Evolutionary conservation across 1,140 invertebrate genomes (phyloP).

Genomic region (Solenopsis invicta): DNA sequence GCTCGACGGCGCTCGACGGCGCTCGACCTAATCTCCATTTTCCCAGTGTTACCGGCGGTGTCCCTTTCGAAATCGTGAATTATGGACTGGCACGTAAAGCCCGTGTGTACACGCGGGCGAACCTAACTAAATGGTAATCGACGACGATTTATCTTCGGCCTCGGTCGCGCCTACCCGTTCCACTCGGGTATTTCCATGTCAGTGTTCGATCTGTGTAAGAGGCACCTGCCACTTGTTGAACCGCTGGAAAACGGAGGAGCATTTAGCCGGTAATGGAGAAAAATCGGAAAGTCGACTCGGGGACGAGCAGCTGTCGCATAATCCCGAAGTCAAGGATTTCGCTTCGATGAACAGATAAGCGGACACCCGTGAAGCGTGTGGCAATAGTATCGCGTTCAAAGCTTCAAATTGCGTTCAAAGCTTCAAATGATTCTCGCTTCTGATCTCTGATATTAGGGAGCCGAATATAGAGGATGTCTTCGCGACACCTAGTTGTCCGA

Average conservation of each 20-base stretch:
- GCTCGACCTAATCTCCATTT: slow-evolving; percentile 73
- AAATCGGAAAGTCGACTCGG: slow-evolving; percentile 17
- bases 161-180: slow-evolving; percentile 59
- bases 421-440: background rate
- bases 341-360: background rate
- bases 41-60: slow-evolving; percentile 65
- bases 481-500: background rate
- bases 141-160: slow-evolving; percentile 73
- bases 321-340: slow-evolving; percentile 31
- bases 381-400: background rate
- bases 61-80: slow-evolving; percentile 71
- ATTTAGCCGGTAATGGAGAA: slow-evolving; percentile 39
- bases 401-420: background rate
- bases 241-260: slow-evolving; percentile 64
- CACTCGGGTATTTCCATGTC: slow-evolving; percentile 57
- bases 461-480: background rate
- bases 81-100: slow-evolving; percentile 74
- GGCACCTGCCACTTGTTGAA: slow-evolving; percentile 75
- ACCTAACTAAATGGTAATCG: slow-evolving; percentile 78
- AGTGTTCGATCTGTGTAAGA: slow-evolving; percentile 72
- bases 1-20: slow-evolving; percentile 33
- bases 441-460: background rate
- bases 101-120: slow-evolving; percentile 60
- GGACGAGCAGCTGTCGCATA: slow-evolving; percentile 24
- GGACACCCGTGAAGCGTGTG: background rate